Conservation (phyloP, 2,113 vertebrate species). For the Ageneiosus marmoratus region DNA sequence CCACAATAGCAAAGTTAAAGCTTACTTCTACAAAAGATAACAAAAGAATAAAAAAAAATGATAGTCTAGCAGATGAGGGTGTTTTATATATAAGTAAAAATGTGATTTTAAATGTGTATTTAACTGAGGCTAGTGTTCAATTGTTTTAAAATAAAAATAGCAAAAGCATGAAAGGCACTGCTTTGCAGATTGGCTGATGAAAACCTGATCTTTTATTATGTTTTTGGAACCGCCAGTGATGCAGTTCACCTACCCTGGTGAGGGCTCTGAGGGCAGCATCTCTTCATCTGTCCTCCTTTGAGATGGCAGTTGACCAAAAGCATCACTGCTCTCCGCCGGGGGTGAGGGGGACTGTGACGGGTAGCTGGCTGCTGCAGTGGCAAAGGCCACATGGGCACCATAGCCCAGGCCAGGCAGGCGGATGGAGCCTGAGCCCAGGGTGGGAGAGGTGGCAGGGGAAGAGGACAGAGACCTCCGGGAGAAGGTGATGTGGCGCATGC, state of each 20-base stretch:
- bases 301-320: slow-evolving; percentile 90
- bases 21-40: not conserved
- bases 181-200: slow-evolving; percentile 44
- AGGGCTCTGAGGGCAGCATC: slow-evolving; percentile 89
- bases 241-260: slow-evolving; percentile 92
- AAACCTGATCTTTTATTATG: slow-evolving; percentile 56
- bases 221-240: slow-evolving; percentile 65
- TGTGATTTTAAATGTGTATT: slow-evolving; percentile 26
- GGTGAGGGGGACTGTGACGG: slow-evolving; percentile 85
- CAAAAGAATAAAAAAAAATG: slow-evolving; percentile 2
- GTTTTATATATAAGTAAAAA: not conserved
- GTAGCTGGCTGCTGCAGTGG: slow-evolving; percentile 87
- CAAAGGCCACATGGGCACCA: slow-evolving; percentile 83
- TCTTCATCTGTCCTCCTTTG: slow-evolving; percentile 90
- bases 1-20: slow-evolving; percentile 1
- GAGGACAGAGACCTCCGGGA: slow-evolving; percentile 82
- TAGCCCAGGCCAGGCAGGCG: slow-evolving; percentile 77
- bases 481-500: slow-evolving; percentile 92
- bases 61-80: not conserved
- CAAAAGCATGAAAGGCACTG: slow-evolving; percentile 45
- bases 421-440: slow-evolving; percentile 81
- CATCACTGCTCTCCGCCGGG: slow-evolving; percentile 85
- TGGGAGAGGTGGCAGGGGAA: slow-evolving; percentile 86
- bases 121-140: slow-evolving; percentile 27
- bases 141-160: slow-evolving; percentile 20